A percentile compares a stretch with the other conserved stretches of the same genome.
phyloP scores from a whole-genome alignment of 2,113 vertebrate species.

The Barbus barbus region DNA sequence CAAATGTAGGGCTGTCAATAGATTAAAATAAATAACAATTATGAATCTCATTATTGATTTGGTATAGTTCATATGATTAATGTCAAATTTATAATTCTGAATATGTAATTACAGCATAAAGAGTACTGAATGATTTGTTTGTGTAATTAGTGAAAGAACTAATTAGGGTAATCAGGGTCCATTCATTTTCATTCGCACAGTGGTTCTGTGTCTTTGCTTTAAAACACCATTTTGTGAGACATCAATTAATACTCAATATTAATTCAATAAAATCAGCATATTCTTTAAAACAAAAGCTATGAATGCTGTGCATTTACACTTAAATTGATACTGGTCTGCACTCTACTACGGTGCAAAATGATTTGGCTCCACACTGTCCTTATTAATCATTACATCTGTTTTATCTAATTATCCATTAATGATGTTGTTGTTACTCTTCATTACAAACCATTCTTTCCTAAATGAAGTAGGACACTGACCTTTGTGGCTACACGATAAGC shows the following conservation, averaged over 20 bases:
- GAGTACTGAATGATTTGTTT: neutral
- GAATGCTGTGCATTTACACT: too few species aligned
- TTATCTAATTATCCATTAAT: neutral
- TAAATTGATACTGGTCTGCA: too few species aligned
- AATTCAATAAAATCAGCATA: too few species aligned
- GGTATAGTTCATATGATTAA: neutral
- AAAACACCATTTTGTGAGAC: too few species aligned
- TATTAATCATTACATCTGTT: too few species aligned
- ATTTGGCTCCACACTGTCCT: too few species aligned
- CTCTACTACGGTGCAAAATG: too few species aligned
- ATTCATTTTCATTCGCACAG: too few species aligned
- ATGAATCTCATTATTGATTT: neutral
- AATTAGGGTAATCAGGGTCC: too few species aligned
- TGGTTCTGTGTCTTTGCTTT: too few species aligned
- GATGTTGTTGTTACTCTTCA: neutral
- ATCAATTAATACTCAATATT: too few species aligned
- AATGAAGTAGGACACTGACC: conserved; percentile 46
- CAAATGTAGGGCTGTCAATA: neutral
- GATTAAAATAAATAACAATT: neutral
- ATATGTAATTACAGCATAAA: neutral
- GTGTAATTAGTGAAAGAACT: neutral
- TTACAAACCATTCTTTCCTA: neutral
- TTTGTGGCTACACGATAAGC: conserved; percentile 55
- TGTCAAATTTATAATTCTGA: neutral
- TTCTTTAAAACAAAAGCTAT: too few species aligned